A percentile compares a stretch with the other conserved stretches of the same genome.
These are phyloP conservation scores for Diglossa cyanea DNA, from an alignment of 2,797 vertebrate species.

Conservation along the genomic window DNA sequence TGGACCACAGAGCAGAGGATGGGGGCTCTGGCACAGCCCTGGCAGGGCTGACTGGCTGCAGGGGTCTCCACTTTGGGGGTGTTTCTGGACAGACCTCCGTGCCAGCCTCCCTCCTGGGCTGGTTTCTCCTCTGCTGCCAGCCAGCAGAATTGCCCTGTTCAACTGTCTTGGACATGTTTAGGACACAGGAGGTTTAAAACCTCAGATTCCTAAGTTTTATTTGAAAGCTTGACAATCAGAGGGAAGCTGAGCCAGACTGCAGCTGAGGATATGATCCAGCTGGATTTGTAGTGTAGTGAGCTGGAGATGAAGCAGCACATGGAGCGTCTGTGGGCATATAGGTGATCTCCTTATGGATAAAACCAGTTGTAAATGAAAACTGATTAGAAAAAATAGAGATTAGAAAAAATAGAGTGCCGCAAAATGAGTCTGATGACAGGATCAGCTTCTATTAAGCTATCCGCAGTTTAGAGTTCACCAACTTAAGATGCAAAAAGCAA, in stretches of 20 bases:
- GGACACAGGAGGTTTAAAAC: neutral
- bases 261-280: neutral
- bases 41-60: rapidly evolving
- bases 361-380: neutral
- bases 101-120: neutral
- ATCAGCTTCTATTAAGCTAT: neutral
- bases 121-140: neutral
- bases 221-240: neutral
- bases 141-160: neutral
- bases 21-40: neutral
- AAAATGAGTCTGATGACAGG: slow-evolving; percentile 19
- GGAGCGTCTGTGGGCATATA: rapidly evolving
- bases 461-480: neutral
- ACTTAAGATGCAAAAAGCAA: slow-evolving; percentile 46
- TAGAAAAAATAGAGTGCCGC: neutral
- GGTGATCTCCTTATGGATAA: neutral
- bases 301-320: neutral
- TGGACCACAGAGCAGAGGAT: rapidly evolving
- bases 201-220: neutral
- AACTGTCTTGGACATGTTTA: neutral
- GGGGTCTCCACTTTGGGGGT: rapidly evolving
- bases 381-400: neutral
- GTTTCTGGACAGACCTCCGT: neutral
- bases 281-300: neutral
- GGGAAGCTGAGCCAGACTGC: neutral